Evolutionary conservation across 2,797 vertebrate species (phyloP), one percentile per base, ranked within the genome.

Genomic region (Sebastes vulpes): DNA sequence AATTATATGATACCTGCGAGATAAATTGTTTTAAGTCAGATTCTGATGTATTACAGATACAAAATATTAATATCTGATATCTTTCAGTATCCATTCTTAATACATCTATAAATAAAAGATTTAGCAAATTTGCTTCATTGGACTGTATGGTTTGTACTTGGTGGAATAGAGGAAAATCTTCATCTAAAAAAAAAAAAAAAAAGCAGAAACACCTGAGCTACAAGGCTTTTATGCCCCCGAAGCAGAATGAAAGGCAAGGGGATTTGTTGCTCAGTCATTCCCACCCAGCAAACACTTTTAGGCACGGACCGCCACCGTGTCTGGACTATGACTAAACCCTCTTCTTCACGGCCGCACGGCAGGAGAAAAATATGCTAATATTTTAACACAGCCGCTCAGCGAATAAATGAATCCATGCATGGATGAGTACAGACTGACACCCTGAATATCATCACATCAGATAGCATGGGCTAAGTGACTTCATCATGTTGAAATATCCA

Each of bases 341-440:
- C 72, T 46, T 80, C 79, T 84, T 82, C 69, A 26, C 4, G 54
- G 56, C 75, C 74, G 48, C 91, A 82, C 83, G 75, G 57, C 46
- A 29, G 73, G 65, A 54, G 29, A 66, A 56, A 72, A 67, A 64
- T 83, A 94, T 87, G 88, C 81, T 77, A 88, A 93, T 91, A 77
- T 82, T 60, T 79, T 61, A 92, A 81, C 71, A 42, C 65, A 57
- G 79, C 57, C 50, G 18, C 80, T 77, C 72, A 46, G 74, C 23
- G 32, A 88, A 91, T 78, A 90, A 90, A 87, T 75, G 65, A 92
- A 86, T 81, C 71, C 79, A 78, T 58, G 83, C 85, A 84, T 66
- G 90, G 75, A 75, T 82, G 89, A 83, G 69, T 18, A 48, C 75
- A 59, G 80, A 69, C 82, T 86, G 88, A 90, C 86, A 77, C 60